Evolutionary conservation across 1,140 invertebrate species (phyloP).

Genomic region (Brachionus plicatilis): DNA sequence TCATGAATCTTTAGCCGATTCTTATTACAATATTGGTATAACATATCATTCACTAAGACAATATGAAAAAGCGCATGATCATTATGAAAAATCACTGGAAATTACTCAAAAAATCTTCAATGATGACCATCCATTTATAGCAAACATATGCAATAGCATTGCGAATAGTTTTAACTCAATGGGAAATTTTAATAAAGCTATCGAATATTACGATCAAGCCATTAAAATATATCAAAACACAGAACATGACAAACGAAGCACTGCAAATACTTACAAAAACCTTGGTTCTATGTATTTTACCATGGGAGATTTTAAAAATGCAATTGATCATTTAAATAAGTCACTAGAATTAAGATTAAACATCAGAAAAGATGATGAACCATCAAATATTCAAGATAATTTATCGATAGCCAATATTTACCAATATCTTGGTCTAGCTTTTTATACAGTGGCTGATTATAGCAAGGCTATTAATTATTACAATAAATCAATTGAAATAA

Average conservation of each 20-base stretch:
- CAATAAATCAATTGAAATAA: not conserved
- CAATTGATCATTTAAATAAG: not conserved
- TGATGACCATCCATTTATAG: too few relatives aligned
- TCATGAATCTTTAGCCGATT: too few relatives aligned
- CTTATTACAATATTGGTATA: too few relatives aligned
- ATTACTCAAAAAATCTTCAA: too few relatives aligned
- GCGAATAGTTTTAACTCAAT: not conserved
- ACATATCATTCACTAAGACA: too few relatives aligned
- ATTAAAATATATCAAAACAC: not conserved
- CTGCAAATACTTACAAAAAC: not conserved
- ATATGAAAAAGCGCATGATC: too few relatives aligned
- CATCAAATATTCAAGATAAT: too few relatives aligned
- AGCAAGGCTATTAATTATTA: not conserved
- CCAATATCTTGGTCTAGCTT: not conserved
- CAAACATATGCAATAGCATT: too few relatives aligned
- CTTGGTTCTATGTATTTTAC: not conserved
- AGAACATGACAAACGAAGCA: not conserved
- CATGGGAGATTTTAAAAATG: not conserved
- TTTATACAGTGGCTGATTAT: not conserved
- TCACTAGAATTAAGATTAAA: not conserved
- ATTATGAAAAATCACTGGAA: too few relatives aligned
- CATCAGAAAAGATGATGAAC: not conserved
- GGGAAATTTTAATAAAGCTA: not conserved
- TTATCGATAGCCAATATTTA: not conserved
- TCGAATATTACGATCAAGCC: not conserved